Evolutionary conservation across 2,113 vertebrate species (phyloP), one percentile per base, ranked within the genome.

Genomic region (Glaucomys volans): DNA sequence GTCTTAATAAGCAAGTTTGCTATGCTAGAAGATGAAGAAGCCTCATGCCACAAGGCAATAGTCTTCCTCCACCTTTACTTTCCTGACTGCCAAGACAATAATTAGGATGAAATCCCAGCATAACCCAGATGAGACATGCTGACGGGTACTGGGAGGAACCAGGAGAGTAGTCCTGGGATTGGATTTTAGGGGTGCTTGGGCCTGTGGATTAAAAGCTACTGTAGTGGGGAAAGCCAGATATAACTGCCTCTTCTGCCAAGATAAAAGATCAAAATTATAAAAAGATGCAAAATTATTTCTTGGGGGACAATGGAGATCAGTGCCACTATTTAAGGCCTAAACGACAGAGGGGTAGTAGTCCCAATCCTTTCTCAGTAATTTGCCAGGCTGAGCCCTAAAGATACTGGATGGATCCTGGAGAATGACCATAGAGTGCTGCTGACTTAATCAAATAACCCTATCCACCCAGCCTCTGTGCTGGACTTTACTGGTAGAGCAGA

Each of bases 31-130:
- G 47, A 37, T 76, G 2, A 62, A 57, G 57, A 81, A 50, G 14
- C 42, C 50, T 50, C 50, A 72, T 79, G 5, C 35, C 91, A 89
- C 47, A 80, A 72, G 50, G 50, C 62, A 52, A 2, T 37, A 57
- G 35, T 77, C 66, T 22, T 64, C 20, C 13, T 30, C 40, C 64
- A 69, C 74, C 64, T 40, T 82, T 6, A 28, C 50, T 74, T 72
- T 75, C 30, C 52, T 81, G 20, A 3, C 17, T 88, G 35, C 62
- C 42, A 96, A 80, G 76, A 83, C 87, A 93, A 37, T 95, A 81
- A 87, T 42, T 89, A 88, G 42, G 54, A 50, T 94, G 94, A 91
- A 97, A 87, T 96, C 83, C 50, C 74, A 83, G 80, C n/a, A 59
- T 91, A 85, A 69, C 59, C 66, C 37, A 87, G 3, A 35, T 88